Base-by-base conservation (phyloP, 2,888 invertebrate species). In the Tipula unca region DNA sequence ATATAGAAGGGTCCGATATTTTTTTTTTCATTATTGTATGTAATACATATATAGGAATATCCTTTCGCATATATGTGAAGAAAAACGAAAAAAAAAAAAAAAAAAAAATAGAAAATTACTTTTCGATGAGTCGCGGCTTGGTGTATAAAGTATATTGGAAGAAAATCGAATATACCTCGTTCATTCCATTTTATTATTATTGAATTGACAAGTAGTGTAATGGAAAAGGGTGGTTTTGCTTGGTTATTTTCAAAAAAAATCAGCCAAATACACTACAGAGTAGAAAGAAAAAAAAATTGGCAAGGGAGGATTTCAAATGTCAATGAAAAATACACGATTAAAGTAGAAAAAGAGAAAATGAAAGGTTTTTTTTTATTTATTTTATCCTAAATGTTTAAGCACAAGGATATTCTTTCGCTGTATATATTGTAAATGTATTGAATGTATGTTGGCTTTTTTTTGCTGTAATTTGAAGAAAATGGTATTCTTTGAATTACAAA, bases 271-370 rank as follows among this genome's bases (percentile, higher is more conserved):
- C 32, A 83, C 35, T 83, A 32, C 2, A 32, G 29, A 32, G n/a
- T 35, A 32, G 29, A 29, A n/a, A n/a, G n/a, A 29, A 82, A 82
- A 82, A 25, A 83, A 83, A 83, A 83, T 32, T 83, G 35, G 32
- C 83, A 83, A 83, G 83, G 83, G 83, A 83, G 83, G 83, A 83
- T 83, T 83, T 83, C 83, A 83, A 35, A 32, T 83, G 83, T 83
- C 83, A 83, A 32, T 32, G 35, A 83, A 83, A 83, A 83, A 83
- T 32, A 29, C 83, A 83, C 83, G 83, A 83, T 35, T 32, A 35
- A 83, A 83, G 35, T 83, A 32, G 83, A 32, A 32, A 54, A 83
- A 83, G 83, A 83, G 83, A 83, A 83, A 69, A 32, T 32, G 32
- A 83, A 69, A 32, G 83, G 32, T 83, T 83, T 83, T 83, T 82